These are phyloP conservation scores for Parapsyche elsis DNA, from an alignment of 1,140 invertebrate genomes.

Conservation along the genomic window DNA sequence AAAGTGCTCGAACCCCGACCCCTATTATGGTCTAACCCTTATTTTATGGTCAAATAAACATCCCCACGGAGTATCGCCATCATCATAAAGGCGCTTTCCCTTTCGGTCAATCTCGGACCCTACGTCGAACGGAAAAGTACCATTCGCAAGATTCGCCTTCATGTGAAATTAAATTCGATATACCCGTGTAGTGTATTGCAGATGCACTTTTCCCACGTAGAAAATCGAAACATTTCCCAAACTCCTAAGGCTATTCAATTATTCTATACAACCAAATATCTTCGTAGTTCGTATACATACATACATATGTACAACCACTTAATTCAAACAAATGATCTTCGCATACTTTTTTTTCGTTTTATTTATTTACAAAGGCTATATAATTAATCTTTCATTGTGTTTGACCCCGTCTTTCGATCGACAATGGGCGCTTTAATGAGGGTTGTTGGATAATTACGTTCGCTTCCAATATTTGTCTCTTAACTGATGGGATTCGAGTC, in stretches of 20 bases:
- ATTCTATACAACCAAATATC: too few relatives aligned
- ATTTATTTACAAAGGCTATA: background rate
- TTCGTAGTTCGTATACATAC: too few relatives aligned
- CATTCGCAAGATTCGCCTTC: too few relatives aligned
- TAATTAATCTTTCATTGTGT: conserved; percentile 2
- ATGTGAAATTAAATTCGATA: too few relatives aligned
- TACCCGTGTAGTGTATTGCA: too few relatives aligned
- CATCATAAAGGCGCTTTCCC: conserved; percentile 30
- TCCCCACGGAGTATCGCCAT: conserved; percentile 45
- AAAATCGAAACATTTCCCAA: too few relatives aligned
- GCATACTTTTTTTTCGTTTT: background rate
- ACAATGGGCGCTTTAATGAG: conserved; percentile 29
- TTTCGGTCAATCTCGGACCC: conserved; percentile 15
- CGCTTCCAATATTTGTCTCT: conserved; percentile 10
- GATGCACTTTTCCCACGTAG: too few relatives aligned
- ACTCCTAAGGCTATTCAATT: too few relatives aligned
- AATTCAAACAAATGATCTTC: background rate
- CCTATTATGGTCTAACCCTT: conserved; percentile 46
- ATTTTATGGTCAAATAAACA: conserved; percentile 48
- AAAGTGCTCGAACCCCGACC: conserved; percentile 43
- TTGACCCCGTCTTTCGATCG: background rate
- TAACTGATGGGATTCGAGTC: background rate
- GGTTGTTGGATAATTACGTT: background rate
- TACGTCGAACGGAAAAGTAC: background rate
- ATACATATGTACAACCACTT: background rate